phyloP scores from a whole-genome alignment of 2,797 vertebrate genomes.

The Natrix natrix region DNA sequence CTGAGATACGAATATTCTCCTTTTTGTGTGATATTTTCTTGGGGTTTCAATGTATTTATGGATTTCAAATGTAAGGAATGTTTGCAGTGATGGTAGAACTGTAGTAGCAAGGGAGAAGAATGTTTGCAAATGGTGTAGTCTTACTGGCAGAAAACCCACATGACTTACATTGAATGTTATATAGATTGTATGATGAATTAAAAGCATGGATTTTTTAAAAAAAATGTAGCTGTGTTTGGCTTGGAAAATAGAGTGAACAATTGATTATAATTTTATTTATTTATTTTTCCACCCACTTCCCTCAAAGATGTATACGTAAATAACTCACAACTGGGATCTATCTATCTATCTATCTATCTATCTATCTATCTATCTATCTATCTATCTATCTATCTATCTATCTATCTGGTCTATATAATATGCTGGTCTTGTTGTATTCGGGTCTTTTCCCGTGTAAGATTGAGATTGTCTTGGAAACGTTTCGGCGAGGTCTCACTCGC shows the following conservation, averaged over 20 bases:
- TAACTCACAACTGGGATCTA: neutral
- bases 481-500: too few species aligned
- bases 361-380: too few species aligned
- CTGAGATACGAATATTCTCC: neutral
- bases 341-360: too few species aligned
- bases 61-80: neutral
- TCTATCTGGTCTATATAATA: too few species aligned
- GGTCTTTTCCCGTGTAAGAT: too few species aligned
- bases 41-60: neutral
- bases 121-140: neutral
- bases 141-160: neutral
- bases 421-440: too few species aligned
- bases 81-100: neutral
- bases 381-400: too few species aligned
- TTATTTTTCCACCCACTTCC: neutral
- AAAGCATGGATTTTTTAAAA: neutral
- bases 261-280: neutral
- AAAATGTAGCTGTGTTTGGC: neutral
- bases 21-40: neutral
- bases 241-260: neutral
- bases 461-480: too few species aligned
- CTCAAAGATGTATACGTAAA: neutral
- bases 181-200: neutral
- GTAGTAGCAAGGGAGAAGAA: neutral
- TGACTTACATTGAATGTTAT: neutral